Conservation (phyloP, 2,888 invertebrate species). For the Meiosimyza platycephala region DNA sequence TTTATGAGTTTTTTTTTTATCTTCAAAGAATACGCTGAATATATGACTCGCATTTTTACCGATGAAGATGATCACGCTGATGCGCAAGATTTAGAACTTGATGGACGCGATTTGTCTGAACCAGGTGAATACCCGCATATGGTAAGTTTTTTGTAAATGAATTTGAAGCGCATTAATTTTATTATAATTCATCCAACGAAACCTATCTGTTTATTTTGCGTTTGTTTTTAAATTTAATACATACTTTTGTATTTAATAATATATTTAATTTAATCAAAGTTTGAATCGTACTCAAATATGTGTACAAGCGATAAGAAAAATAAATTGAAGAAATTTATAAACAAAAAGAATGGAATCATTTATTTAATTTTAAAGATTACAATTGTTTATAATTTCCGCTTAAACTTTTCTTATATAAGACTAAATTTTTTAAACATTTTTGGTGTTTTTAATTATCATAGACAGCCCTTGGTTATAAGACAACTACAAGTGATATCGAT, state of each 20-base stretch:
- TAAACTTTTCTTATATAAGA: too few relatives aligned
- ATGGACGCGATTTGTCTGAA: conserved; percentile 58
- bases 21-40: conserved; percentile 60
- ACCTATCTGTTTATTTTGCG: background rate
- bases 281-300: too few relatives aligned
- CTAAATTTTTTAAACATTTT: background rate
- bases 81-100: conserved; percentile 57
- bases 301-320: too few relatives aligned
- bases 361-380: too few relatives aligned
- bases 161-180: background rate
- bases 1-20: background rate
- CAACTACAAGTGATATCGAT: conserved; percentile 45
- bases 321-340: too few relatives aligned
- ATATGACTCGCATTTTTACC: conserved; percentile 58
- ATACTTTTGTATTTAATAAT: too few relatives aligned
- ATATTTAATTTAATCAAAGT: too few relatives aligned
- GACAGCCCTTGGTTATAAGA: conserved; percentile 56
- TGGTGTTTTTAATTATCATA: conserved; percentile 34
- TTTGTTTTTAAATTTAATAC: too few relatives aligned
- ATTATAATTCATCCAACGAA: background rate
- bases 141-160: conserved; percentile 49
- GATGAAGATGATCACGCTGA: conserved; percentile 55
- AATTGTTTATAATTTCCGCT: too few relatives aligned
- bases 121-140: conserved; percentile 66
- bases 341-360: too few relatives aligned